phyloP scores from a whole-genome alignment of 2,797 vertebrate species.

The Coregonus suidteri region DNA sequence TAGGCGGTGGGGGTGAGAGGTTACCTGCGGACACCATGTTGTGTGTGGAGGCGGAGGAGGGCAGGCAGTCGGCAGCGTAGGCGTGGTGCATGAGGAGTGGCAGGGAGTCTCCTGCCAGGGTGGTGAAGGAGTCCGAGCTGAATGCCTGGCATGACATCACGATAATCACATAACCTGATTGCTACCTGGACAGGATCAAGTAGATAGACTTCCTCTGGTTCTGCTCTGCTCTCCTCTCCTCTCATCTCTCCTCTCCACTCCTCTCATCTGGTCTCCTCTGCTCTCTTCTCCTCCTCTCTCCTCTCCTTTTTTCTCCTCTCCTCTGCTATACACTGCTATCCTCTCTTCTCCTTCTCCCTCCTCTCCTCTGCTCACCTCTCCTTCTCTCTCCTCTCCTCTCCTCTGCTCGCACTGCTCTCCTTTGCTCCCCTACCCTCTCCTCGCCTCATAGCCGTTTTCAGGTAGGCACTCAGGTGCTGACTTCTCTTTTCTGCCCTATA shows the following conservation, averaged over 20 bases:
- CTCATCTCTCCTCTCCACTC: neutral
- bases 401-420: neutral
- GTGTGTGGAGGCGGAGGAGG: conserved; percentile 84
- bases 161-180: conserved; percentile 27
- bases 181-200: neutral
- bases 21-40: conserved; percentile 93
- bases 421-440: conserved; percentile 3
- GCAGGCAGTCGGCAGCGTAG: conserved; percentile 85
- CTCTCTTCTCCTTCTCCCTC: neutral
- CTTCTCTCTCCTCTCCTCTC: neutral
- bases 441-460: neutral
- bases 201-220: too few relatives aligned
- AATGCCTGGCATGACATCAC: conserved; percentile 94
- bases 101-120: conserved; percentile 86
- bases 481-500: neutral
- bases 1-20: neutral
- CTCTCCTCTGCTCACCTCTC: neutral
- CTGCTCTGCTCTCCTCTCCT: too few relatives aligned
- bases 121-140: conserved; percentile 84
- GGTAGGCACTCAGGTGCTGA: neutral
- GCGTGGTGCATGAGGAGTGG: conserved; percentile 95
- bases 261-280: neutral
- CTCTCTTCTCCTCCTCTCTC: too few relatives aligned
- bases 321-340: neutral
- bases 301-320: too few relatives aligned